Conservation (phyloP, 2,113 vertebrate genomes). For the Pteropus alecto region DNA sequence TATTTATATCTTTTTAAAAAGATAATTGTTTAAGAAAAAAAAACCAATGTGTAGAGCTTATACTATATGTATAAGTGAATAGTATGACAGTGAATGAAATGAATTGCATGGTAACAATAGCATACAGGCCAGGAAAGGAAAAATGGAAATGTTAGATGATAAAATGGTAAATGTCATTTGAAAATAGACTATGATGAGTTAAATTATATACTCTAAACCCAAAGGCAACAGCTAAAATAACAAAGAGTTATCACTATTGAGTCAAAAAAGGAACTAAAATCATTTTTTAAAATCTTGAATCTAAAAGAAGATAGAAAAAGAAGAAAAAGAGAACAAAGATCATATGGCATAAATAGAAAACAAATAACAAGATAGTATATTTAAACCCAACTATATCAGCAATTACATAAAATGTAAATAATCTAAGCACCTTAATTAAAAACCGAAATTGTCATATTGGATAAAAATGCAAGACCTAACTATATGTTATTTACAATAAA, state of each 20-base stretch:
- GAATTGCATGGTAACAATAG: background rate
- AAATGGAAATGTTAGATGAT: background rate
- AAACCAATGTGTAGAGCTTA: background rate
- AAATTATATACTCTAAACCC: background rate
- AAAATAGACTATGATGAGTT: background rate
- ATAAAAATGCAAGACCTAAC: background rate
- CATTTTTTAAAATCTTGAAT: background rate
- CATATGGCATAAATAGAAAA: background rate
- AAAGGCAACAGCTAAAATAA: background rate
- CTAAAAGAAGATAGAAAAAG: background rate
- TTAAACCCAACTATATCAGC: background rate
- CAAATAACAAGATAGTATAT: background rate
- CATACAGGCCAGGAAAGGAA: background rate
- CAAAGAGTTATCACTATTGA: background rate
- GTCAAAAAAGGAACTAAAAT: background rate
- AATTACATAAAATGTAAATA: background rate
- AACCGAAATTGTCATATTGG: background rate
- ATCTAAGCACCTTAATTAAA: background rate
- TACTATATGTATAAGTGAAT: background rate
- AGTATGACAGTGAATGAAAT: background rate
- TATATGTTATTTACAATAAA: background rate
- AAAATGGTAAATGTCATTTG: background rate
- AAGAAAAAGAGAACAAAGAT: background rate
- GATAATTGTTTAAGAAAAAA: background rate
- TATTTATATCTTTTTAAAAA: background rate